A percentile compares a stretch with the other conserved stretches of the same genome.
phyloP scores from a whole-genome alignment of 2,113 vertebrate genomes.

The Amphilophus citrinellus region DNA sequence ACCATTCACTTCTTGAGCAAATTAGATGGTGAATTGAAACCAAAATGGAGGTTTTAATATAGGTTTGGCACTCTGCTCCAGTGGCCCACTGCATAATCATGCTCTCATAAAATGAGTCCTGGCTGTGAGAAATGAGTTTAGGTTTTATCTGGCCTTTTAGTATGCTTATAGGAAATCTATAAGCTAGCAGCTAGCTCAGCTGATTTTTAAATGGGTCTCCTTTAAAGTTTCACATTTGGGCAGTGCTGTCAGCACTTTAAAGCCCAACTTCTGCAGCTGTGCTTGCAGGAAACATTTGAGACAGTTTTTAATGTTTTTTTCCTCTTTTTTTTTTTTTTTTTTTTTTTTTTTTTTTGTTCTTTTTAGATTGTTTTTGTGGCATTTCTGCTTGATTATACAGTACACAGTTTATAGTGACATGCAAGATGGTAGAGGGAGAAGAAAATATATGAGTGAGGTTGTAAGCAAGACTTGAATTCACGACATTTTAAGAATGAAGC shows the following conservation, averaged over 20 bases:
- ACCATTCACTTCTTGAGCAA: constrained; percentile 6
- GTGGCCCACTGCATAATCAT: constrained; percentile 29
- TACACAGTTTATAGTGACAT: constrained; percentile 45
- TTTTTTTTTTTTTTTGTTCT: too few species aligned
- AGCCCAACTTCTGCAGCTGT: constrained; percentile 20
- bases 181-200: constrained; percentile 34
- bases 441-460: constrained; percentile 47
- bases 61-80: constrained; percentile 15
- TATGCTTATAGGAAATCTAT: constrained; percentile 58
- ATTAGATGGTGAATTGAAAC: constrained; percentile 39
- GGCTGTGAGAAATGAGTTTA: constrained; percentile 40
- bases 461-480: constrained; percentile 34
- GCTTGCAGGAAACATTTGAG: constrained; percentile 34
- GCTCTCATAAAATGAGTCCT: constrained; percentile 24
- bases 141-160: constrained; percentile 36
- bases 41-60: constrained; percentile 33
- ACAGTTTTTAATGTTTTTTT: constrained; percentile 12
- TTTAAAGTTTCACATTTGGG: constrained; percentile 38
- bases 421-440: constrained; percentile 46
- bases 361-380: constrained; percentile 43
- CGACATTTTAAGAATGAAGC: constrained; percentile 30
- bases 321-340: constrained; percentile 24
- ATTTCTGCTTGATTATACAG: constrained; percentile 62
- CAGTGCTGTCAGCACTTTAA: constrained; percentile 50
- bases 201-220: constrained; percentile 35